Evolutionary conservation across 1,140 invertebrate species (phyloP), one percentile per base, ranked within the genome.

Genomic region (Pogonomyrmex californicus): DNA sequence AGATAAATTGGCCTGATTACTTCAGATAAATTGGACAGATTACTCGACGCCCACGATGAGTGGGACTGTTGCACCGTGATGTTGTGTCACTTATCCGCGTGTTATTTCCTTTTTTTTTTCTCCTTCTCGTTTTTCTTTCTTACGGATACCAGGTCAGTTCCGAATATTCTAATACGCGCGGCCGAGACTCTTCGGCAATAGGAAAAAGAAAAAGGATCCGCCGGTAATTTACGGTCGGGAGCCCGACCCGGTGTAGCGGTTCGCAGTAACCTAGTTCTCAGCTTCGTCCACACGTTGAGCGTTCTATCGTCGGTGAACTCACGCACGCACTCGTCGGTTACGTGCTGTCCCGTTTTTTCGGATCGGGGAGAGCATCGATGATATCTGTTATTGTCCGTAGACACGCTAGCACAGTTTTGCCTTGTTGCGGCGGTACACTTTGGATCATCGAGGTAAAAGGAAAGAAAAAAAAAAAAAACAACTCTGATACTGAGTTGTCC

Each of bases 241-340:
- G 38, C 41, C 54, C 36, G 65, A 44, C 47, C 63, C 47, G 58
- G 44, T 33, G 75, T 56, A 87, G 65, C 71, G 85, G 71, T 89
- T 79, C 82, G 75, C 66, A 54, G 71, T 89, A 90, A 90, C 89
- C 89, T 81, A 90, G 78, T 90, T 90, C 88, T 89, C 85, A 89
- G 75, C 33, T 44, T 54, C 47, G 33, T 36, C 23, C 49, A 81
- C 78, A 47, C 73, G 85, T 86, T 75, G 62, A 66, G 77, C 36
- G 47, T 54, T 68, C 77, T 68, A 70, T 58, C 88, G 82, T 68
- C 87, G 83, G 83, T 90, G 83, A 88, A 33, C 65, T 68, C 65
- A 82, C 83, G 88, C 75, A 90, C 88, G 56, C 56, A 60, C 75
- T 30, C 73, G 62, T 86, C 85, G 63, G 23, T 75, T 89, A 87